Evolutionary conservation across 2,797 vertebrate genomes (phyloP), one percentile per base, ranked within the genome.

Genomic region (Brotula barbata): DNA sequence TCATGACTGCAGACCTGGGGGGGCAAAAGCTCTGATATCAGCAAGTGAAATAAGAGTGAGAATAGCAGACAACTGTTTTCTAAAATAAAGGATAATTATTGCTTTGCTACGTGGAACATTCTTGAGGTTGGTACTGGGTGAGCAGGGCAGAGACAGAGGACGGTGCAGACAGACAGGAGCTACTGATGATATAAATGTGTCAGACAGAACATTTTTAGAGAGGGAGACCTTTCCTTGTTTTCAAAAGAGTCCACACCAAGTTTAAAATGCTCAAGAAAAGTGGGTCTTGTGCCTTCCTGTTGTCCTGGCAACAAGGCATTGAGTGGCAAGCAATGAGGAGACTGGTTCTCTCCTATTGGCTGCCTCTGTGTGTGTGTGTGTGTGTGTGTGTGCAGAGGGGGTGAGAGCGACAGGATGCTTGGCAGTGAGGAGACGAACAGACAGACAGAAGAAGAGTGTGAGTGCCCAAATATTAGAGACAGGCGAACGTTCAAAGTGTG

Each of bases 281-380:
- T 87, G 89, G 91, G 87, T 89, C 89, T 91, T 87, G 89, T 90
- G 90, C 87, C 87, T 91, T 83, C 85, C 88, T 85, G 91, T 92
- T 87, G 90, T 90, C 91, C 88, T 90, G 89, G 90, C 86, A 92
- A 92, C 91, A 90, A 89, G 88, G 85, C 85, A 80, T 82, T 90
- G 91, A 92, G 91, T 91, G 90, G 91, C 89, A 91, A 89, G 89
- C 87, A 87, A 90, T 89, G 87, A 90, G 89, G 89, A 89, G 88
- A 92, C 86, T 89, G 82, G 86, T 80, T 79, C 72, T 80, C 67
- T 89, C 83, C 83, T 85, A 92, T 92, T 92, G 91, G 91, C 87
- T 90, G 85, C 36, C 54, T 74, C 59, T 7, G 56, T 73, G 73
- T n/a, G 64, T 58, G 67, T 21, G 42, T 39, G 66, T 41, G 72